phyloP scores from a whole-genome alignment of 2,888 invertebrate species.

The Smittia aterrima region DNA sequence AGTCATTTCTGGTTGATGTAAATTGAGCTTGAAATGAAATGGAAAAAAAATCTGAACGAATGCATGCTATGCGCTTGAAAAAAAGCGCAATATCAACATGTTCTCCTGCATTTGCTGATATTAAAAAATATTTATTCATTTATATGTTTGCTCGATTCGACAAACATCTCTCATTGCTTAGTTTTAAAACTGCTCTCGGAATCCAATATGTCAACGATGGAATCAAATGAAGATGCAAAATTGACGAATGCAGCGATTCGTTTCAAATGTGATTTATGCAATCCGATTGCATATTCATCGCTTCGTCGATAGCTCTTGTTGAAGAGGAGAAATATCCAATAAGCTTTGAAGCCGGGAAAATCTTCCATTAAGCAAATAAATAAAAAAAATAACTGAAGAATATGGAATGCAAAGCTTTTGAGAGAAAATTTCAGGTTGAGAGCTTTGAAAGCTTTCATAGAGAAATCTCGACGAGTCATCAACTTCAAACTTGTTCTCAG shows the following conservation, averaged over 20 bases:
- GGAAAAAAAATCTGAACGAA: no score
- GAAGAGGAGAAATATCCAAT: neutral
- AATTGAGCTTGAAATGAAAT: no score
- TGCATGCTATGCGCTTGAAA: neutral
- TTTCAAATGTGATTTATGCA: neutral
- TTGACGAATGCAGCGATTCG: no score
- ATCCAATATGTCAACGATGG: neutral
- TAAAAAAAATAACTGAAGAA: neutral
- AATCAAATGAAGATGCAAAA: conserved; percentile 2
- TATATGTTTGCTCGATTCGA: no score
- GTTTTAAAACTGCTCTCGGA: neutral
- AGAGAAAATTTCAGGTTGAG: no score
- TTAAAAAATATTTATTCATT: no score
- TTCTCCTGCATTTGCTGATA: neutral
- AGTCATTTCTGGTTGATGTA: no score
- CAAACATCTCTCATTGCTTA: no score
- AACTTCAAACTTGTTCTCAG: no score
- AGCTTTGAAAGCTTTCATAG: no score
- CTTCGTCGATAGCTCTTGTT: neutral
- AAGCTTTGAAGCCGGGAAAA: neutral
- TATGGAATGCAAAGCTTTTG: neutral
- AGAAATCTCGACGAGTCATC: no score
- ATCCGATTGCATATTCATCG: neutral
- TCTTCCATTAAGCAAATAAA: neutral
- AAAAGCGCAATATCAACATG: conserved; percentile 6